Percentiles rank a stretch among this genome's conserved stretches.
Evolutionary conservation across 2,113 vertebrate species (phyloP).

Genomic region (Vanacampus margaritifer): DNA sequence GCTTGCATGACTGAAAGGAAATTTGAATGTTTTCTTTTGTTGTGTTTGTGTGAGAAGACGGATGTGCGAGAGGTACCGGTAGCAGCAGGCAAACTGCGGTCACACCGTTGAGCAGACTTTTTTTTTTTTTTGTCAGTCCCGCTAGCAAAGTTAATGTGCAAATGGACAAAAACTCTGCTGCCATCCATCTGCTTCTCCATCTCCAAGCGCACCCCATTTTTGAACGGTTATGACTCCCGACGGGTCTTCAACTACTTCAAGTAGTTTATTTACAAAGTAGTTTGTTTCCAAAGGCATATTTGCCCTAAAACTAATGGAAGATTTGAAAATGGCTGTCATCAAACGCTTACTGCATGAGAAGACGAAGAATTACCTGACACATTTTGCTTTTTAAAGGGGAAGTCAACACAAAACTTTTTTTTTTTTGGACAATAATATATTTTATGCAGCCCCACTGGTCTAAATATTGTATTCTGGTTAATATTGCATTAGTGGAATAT

Average conservation of each 20-base stretch:
- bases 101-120: not conserved
- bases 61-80: not conserved
- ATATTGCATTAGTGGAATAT: too few species aligned
- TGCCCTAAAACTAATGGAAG: too few species aligned
- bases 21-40: conserved; percentile 1
- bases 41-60: not conserved
- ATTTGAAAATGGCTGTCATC: too few species aligned
- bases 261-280: not conserved
- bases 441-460: too few species aligned
- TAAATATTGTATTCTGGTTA: too few species aligned
- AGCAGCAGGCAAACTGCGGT: not conserved
- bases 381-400: too few species aligned
- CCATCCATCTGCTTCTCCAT: not conserved
- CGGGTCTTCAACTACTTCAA: not conserved
- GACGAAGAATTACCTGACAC: too few species aligned
- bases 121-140: not conserved
- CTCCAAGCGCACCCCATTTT: not conserved
- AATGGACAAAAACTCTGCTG: not conserved
- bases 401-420: too few species aligned
- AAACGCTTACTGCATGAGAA: too few species aligned
- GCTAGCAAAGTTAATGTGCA: conserved; percentile 3
- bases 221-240: not conserved
- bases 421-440: too few species aligned
- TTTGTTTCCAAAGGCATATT: too few species aligned
- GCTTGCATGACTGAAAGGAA: conserved; percentile 1